Conservation (phyloP, 1,140 invertebrate genomes). For the Bacillus rossius region DNA sequence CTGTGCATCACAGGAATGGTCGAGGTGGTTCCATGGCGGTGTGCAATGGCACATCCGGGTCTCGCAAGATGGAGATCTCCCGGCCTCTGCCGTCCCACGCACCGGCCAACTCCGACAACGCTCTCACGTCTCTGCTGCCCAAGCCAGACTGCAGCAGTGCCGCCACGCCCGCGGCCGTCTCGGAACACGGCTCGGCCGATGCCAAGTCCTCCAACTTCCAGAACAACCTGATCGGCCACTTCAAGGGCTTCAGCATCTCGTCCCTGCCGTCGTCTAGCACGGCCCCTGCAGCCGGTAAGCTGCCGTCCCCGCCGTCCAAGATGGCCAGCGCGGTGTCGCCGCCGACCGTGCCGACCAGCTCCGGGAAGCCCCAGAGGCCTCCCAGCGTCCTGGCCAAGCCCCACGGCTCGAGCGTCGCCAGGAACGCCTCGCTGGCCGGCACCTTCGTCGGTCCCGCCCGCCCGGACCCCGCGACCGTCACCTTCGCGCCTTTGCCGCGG, state of each 20-base stretch:
- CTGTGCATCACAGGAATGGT: neutral
- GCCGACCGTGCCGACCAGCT: constrained; percentile 28
- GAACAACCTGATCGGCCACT: constrained; percentile 70
- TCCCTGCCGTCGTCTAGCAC: constrained; percentile 46
- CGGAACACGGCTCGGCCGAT: constrained; percentile 45
- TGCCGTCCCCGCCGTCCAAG: constrained; percentile 40
- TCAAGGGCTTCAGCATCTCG: constrained; percentile 74
- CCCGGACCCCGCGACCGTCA: constrained; percentile 50
- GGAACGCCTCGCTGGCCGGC: neutral
- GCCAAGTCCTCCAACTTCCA: constrained; percentile 47
- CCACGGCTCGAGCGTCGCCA: constrained; percentile 32
- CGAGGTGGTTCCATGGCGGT: too few relatives aligned
- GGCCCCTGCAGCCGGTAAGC: constrained; percentile 16
- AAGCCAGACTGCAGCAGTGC: constrained; percentile 45
- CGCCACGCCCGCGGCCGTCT: constrained; percentile 42
- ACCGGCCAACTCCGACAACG: constrained; percentile 8
- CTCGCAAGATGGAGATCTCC: constrained; percentile 18
- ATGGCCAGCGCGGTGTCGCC: constrained; percentile 46
- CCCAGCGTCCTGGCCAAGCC: constrained; percentile 36
- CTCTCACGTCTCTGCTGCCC: constrained; percentile 40
- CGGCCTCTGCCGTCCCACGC: constrained; percentile 17
- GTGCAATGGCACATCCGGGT: neutral
- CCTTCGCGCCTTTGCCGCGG: constrained; percentile 53
- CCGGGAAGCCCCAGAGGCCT: constrained; percentile 27
- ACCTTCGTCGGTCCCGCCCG: constrained; percentile 26